Percentiles rank a stretch among this genome's conserved stretches.
These are phyloP conservation scores for Frankliniella intonsa DNA, from an alignment of 2,888 invertebrate genomes.

Conservation along the genomic window DNA sequence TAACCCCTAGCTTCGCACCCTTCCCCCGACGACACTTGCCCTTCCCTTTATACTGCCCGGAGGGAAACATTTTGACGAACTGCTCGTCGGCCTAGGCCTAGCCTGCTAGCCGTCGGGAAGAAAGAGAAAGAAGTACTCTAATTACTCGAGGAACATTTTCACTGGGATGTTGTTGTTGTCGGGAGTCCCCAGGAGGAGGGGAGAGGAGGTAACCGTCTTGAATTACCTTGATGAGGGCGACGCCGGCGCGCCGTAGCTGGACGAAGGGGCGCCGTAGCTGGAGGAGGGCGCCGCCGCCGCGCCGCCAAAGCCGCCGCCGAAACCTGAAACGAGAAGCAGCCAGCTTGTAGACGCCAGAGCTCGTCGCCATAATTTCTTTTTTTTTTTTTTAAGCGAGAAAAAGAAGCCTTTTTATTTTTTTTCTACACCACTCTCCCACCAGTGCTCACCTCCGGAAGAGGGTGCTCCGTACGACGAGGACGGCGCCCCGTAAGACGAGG, in stretches of 20 bases:
- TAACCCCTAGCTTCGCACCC: no score
- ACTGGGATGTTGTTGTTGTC: no score
- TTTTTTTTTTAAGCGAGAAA: not conserved
- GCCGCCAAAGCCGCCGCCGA: not conserved
- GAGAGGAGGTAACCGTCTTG: no score
- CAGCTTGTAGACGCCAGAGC: not conserved
- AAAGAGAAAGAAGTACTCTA: no score
- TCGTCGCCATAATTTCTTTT: not conserved
- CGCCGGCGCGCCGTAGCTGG: not conserved
- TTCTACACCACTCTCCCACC: not conserved
- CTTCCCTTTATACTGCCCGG: no score
- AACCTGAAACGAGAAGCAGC: not conserved
- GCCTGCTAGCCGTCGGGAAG: no score
- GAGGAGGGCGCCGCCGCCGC: not conserved
- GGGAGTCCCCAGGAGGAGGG: no score
- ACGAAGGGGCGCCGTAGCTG: not conserved
- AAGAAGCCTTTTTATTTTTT: not conserved
- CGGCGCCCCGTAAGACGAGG: not conserved
- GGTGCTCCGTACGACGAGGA: not conserved
- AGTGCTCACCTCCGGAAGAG: not conserved
- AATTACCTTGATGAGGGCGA: no score
- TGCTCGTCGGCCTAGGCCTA: no score
- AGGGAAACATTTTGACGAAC: no score
- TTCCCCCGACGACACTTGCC: no score
- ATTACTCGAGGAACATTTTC: no score